A percentile compares a stretch with the other conserved stretches of the same genome.
Evolutionary conservation across 2,888 invertebrate species (phyloP).

Genomic region (Chymomyza fuscimana): DNA sequence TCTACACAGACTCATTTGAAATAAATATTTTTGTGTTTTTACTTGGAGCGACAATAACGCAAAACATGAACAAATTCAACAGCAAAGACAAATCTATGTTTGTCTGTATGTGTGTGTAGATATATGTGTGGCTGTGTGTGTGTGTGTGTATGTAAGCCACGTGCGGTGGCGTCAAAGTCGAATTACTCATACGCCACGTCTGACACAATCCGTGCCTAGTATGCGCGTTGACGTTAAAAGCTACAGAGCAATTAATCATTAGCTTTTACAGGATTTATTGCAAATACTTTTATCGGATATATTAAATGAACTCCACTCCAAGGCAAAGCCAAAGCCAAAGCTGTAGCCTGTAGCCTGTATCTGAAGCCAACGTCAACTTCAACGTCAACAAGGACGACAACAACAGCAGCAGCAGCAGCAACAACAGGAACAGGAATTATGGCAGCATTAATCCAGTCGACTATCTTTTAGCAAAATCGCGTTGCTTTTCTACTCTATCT

Average conservation of each 20-base stretch:
- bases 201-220: slow-evolving; percentile 71
- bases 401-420: slow-evolving; percentile 1
- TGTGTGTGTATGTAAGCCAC: slow-evolving; percentile 56
- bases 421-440: slow-evolving; percentile 56
- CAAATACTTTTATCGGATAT: slow-evolving; percentile 76
- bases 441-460: slow-evolving; percentile 71
- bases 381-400: slow-evolving; percentile 6
- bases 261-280: slow-evolving; percentile 77
- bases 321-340: slow-evolving; percentile 31
- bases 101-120: slow-evolving; percentile 11
- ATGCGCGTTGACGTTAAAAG: slow-evolving; percentile 71
- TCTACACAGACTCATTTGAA: slow-evolving; percentile 71
- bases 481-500: neutral
- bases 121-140: slow-evolving; percentile 17
- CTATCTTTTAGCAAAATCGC: slow-evolving; percentile 58
- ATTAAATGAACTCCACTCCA: slow-evolving; percentile 67
- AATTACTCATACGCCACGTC: slow-evolving; percentile 71
- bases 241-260: slow-evolving; percentile 76
- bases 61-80: slow-evolving; percentile 59
- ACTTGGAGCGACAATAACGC: slow-evolving; percentile 73
- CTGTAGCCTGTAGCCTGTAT: slow-evolving; percentile 13
- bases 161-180: slow-evolving; percentile 69
- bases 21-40: slow-evolving; percentile 76
- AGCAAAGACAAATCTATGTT: slow-evolving; percentile 12
- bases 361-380: slow-evolving; percentile 16